Evolutionary conservation across 2,888 invertebrate species (phyloP).

Genomic region (Muscina levida): DNA sequence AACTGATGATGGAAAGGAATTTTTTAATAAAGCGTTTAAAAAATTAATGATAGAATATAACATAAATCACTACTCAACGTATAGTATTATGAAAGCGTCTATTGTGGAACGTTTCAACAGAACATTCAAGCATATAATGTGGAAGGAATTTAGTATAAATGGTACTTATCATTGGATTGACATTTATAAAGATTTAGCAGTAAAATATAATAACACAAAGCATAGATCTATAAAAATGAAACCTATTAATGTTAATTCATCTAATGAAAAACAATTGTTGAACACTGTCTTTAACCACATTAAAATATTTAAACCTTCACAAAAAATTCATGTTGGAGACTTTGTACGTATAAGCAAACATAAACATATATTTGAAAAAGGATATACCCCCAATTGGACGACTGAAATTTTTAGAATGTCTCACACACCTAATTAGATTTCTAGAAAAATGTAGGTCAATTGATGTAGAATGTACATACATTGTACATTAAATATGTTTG

Average conservation of each 20-base stretch:
- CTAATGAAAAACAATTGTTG: not conserved
- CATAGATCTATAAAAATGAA: constrained; percentile 10
- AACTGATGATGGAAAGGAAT: constrained; percentile 38
- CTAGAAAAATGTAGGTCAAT: too few relatives aligned
- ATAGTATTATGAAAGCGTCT: constrained; percentile 10
- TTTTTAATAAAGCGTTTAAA: constrained; percentile 12
- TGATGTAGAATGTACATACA: too few relatives aligned
- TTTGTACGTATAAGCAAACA: constrained; percentile 17
- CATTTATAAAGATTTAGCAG: too few relatives aligned
- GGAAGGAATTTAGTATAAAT: not conserved
- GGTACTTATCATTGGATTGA: constrained; percentile 9
- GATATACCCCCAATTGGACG: constrained; percentile 71
- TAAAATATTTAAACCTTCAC: not conserved
- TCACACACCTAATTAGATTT: too few relatives aligned
- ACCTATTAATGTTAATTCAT: not conserved
- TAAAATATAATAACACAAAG: not conserved
- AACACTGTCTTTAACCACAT: constrained; percentile 5
- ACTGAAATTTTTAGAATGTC: constrained; percentile 71
- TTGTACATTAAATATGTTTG: too few relatives aligned
- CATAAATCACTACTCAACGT: constrained; percentile 32
- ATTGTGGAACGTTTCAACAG: not conserved
- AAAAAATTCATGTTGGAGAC: constrained; percentile 2
- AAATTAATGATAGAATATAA: not conserved
- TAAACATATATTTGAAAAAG: constrained; percentile 48
- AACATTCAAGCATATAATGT: not conserved